Conservation (phyloP, 23 tunicate species). For the Ciona savignyi region DNA sequence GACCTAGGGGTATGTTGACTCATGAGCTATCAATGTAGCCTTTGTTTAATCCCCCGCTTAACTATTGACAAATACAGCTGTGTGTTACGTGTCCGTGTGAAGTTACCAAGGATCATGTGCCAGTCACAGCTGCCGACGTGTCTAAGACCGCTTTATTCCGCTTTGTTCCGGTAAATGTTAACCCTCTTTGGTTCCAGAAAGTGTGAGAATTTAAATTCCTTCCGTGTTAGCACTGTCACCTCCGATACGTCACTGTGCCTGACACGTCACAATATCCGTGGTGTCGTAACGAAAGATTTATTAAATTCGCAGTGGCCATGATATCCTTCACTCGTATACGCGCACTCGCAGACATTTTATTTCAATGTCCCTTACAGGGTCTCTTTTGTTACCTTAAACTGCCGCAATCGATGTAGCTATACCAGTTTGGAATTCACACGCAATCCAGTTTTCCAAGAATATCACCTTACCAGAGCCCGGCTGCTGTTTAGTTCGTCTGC, state of each 20-base stretch:
- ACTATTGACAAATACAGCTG: not conserved
- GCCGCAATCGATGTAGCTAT: not conserved
- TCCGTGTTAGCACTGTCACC: conserved; percentile 3
- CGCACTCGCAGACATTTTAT: no score
- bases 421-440: not conserved
- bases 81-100: not conserved
- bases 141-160: not conserved
- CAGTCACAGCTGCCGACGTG: not conserved
- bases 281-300: not conserved
- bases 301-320: no score
- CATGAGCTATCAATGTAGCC: no score
- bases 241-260: not conserved
- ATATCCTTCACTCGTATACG: no score
- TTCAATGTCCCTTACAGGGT: no score
- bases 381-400: no score
- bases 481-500: not conserved
- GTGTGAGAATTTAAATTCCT: conserved; percentile 11
- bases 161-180: not conserved
- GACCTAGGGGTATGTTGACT: no score
- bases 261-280: no score
- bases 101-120: not conserved
- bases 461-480: not conserved
- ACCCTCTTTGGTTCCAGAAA: not conserved
- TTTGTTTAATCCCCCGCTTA: no score
- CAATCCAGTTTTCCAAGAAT: conserved; percentile 6